These are phyloP conservation scores for Athrips mouffetella DNA, from an alignment of 2,888 invertebrate species.

Conservation along the genomic window DNA sequence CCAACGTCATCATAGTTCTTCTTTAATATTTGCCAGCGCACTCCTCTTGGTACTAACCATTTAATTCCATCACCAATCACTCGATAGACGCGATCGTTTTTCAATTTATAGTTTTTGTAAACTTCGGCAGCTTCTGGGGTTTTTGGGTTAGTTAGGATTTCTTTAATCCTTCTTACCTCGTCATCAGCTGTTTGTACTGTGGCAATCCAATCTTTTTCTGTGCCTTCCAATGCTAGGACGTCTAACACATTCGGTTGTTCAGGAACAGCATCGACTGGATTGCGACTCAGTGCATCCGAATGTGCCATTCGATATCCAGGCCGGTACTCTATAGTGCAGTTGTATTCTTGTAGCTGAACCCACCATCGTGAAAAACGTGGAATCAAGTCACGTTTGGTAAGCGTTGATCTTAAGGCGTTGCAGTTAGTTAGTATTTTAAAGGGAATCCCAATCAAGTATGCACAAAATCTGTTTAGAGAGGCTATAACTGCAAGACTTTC, in stretches of 20 bases:
- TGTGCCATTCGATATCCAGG: constrained; percentile 32
- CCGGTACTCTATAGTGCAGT: constrained; percentile 29
- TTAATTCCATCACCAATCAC: constrained; percentile 8
- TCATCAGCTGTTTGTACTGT: neutral
- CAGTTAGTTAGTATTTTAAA: constrained; percentile 36
- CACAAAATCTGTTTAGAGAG: constrained; percentile 33
- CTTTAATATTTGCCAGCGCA: constrained; percentile 21
- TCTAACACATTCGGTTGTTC: neutral
- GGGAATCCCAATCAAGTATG: constrained; percentile 32
- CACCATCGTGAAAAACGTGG: neutral
- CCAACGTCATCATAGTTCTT: constrained; percentile 19
- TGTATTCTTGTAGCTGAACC: constrained; percentile 30
- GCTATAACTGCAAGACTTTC: constrained; percentile 25
- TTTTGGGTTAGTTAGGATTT: neutral
- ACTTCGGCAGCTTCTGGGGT: neutral
- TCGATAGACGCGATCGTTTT: constrained; percentile 16
- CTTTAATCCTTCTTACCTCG: neutral
- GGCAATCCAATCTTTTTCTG: neutral
- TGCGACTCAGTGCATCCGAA: constrained; percentile 38
- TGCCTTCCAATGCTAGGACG: no score
- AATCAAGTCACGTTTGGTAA: neutral
- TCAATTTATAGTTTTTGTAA: constrained; percentile 14
- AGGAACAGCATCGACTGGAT: constrained; percentile 20
- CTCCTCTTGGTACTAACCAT: constrained; percentile 19
- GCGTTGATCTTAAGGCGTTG: constrained; percentile 6